A percentile compares a stretch with the other conserved stretches of the same genome.
Evolutionary conservation across 2,113 vertebrate species (phyloP).

Genomic region (Piaya cayana): DNA sequence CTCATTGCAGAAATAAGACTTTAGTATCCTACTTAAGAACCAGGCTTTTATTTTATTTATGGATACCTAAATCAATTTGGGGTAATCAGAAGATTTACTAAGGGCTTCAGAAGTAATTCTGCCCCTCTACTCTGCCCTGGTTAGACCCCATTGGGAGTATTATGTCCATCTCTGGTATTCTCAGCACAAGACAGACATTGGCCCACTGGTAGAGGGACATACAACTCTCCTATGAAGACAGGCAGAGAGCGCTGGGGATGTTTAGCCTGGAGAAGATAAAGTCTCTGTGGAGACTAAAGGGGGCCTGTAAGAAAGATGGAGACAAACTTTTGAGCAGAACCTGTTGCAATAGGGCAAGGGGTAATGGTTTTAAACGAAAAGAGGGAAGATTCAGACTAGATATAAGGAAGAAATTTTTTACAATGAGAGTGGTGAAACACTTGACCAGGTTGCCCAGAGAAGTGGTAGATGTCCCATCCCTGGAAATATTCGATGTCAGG

Average conservation of each 20-base stretch:
- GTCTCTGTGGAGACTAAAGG: not conserved
- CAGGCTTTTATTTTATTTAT: not conserved
- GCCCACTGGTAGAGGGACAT: accelerated
- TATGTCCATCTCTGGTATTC: not conserved
- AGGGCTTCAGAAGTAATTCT: not conserved
- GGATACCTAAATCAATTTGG: not conserved
- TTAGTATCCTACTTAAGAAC: not conserved
- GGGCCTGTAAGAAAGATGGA: not conserved
- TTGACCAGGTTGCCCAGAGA: not conserved
- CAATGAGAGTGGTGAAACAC: not conserved
- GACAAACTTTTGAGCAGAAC: not conserved
- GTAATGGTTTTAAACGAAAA: not conserved
- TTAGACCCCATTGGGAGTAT: not conserved
- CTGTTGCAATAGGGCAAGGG: not conserved
- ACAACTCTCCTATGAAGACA: not conserved
- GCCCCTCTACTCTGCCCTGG: not conserved
- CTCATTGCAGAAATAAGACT: not conserved
- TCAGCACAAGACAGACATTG: not conserved
- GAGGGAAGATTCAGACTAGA: not conserved
- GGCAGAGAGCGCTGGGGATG: not conserved
- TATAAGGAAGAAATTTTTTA: not conserved
- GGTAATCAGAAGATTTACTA: not conserved
- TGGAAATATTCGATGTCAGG: not conserved
- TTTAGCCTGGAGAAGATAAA: not conserved
- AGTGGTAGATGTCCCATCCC: not conserved